Conservation (phyloP, 2,888 invertebrate species). For the Megaustenia siamemsis region DNA sequence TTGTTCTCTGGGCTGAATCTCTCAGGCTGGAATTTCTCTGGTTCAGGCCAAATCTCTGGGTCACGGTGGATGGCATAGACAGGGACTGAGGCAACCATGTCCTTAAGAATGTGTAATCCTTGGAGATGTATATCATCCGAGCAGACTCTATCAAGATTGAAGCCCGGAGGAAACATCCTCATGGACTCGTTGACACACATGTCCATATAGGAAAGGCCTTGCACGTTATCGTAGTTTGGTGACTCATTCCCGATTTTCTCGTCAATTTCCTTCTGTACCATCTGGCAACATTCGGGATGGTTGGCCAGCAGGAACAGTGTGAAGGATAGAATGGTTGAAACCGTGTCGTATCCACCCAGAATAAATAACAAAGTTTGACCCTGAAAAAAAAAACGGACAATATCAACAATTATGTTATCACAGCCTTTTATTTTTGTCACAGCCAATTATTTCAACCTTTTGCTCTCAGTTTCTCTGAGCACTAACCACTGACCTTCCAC, state of each 20-base stretch:
- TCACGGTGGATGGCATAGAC: conserved; percentile 59
- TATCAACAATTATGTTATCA: no score
- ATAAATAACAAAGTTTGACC: conserved; percentile 36
- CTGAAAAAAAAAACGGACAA: conserved; percentile 17
- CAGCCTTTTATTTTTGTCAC: no score
- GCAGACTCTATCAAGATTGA: conserved; percentile 51
- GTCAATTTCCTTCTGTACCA: conserved; percentile 57
- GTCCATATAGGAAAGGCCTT: conserved; percentile 60
- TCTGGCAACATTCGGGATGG: conserved; percentile 29
- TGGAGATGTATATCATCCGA: conserved; percentile 53
- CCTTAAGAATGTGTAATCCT: conserved; percentile 57
- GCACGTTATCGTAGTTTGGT: conserved; percentile 56
- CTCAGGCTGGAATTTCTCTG: conserved; percentile 59
- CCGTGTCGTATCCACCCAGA: conserved; percentile 43
- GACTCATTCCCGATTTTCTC: conserved; percentile 44
- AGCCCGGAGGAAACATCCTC: conserved; percentile 58
- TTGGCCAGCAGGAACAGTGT: conserved; percentile 36
- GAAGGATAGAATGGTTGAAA: conserved; percentile 32
- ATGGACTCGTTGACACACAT: conserved; percentile 63
- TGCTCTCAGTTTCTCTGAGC: no score
- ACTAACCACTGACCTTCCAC: no score
- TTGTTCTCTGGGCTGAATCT: conserved; percentile 48
- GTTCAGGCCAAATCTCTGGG: conserved; percentile 56
- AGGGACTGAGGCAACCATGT: conserved; percentile 54
- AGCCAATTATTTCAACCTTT: no score